These are phyloP conservation scores for Drosophila dives DNA, from an alignment of 2,888 invertebrate species.

Conservation along the genomic window DNA sequence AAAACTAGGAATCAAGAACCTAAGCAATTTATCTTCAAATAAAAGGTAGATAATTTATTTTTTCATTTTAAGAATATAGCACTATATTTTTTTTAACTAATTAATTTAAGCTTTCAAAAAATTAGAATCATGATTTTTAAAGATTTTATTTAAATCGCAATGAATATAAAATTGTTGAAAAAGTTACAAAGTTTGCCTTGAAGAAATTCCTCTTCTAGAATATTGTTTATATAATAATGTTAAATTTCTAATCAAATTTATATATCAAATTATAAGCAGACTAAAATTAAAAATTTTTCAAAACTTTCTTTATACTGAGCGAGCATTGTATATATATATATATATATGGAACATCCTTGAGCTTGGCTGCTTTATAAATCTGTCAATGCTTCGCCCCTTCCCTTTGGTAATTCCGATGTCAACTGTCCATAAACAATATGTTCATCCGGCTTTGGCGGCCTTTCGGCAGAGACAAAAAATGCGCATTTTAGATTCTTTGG, in stretches of 20 bases:
- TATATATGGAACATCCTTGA: not conserved
- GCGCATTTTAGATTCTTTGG: conserved; percentile 28
- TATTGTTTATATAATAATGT: not conserved
- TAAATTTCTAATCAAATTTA: no score
- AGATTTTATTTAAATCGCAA: not conserved
- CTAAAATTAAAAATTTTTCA: not conserved
- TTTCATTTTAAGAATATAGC: not conserved
- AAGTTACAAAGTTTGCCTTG: not conserved
- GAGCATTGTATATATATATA: not conserved
- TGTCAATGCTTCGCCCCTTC: conserved; percentile 12
- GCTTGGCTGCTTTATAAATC: not conserved
- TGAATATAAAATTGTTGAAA: not conserved
- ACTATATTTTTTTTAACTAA: not conserved
- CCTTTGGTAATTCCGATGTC: conserved; percentile 44
- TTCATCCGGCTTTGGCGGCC: conserved; percentile 49
- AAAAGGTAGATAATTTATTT: not conserved
- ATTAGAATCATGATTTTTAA: not conserved
- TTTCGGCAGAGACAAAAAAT: conserved; percentile 40
- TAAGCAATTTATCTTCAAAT: not conserved
- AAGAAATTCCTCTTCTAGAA: not conserved
- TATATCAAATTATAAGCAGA: not conserved
- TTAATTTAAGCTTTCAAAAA: not conserved
- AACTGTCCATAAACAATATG: conserved; percentile 46
- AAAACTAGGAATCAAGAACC: no score
- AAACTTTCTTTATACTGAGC: not conserved